A percentile compares a stretch with the other conserved stretches of the same genome.
phyloP scores from a whole-genome alignment of 2,797 vertebrate species.

The Thamnophis elegans region DNA sequence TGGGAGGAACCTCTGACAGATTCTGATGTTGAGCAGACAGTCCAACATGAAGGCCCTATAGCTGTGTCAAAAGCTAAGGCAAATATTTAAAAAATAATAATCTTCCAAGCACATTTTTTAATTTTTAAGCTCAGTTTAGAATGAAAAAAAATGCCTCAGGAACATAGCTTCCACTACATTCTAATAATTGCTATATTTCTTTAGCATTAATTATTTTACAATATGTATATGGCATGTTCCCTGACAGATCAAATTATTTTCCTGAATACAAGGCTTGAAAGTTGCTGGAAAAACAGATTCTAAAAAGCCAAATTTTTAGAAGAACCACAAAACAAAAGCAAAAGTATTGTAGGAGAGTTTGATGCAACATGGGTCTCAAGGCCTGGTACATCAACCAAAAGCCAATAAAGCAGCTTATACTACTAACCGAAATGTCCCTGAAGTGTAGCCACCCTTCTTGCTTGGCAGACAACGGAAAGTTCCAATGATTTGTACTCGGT shows the following conservation, averaged over 20 bases:
- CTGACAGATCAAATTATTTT: neutral
- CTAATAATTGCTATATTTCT: neutral
- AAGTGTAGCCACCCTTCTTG: conserved; percentile 94
- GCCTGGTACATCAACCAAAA: neutral
- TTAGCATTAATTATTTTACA: neutral
- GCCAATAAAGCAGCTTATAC: neutral
- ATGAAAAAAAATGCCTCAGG: neutral
- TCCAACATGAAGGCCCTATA: neutral
- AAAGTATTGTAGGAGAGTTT: neutral
- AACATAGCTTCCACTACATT: neutral
- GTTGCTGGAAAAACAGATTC: neutral
- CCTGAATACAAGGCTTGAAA: neutral
- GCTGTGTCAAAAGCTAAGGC: neutral
- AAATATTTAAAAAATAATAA: neutral
- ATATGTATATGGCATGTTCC: neutral
- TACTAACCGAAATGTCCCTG: conserved; percentile 89
- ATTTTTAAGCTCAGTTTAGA: neutral
- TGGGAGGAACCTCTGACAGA: neutral
- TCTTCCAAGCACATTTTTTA: neutral
- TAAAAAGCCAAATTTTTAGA: neutral
- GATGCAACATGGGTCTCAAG: neutral
- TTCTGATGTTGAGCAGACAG: neutral
- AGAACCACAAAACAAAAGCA: neutral
- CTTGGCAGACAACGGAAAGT: conserved; percentile 94
- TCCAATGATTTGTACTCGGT: conserved; percentile 89